Evolutionary conservation across 2,888 invertebrate genomes (phyloP).

Genomic region (Notodonta ziczac): DNA sequence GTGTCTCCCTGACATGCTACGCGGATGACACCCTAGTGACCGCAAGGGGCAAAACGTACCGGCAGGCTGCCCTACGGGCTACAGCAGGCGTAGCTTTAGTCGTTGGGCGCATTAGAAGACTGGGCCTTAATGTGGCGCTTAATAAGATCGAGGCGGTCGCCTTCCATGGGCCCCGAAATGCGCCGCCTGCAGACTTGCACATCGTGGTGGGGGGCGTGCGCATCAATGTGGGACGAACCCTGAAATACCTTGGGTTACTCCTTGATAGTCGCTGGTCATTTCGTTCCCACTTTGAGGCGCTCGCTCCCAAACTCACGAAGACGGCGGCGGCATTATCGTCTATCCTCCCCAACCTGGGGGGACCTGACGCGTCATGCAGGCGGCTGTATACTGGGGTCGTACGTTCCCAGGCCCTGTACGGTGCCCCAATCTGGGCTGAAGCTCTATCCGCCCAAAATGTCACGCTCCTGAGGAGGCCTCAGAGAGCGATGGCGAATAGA

Average conservation of each 20-base stretch:
- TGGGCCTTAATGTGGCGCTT: not conserved
- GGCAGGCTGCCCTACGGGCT: no score
- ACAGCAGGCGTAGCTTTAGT: not conserved
- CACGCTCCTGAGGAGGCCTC: conserved; percentile 7
- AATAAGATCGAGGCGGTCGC: not conserved
- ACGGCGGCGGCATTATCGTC: conserved; percentile 7
- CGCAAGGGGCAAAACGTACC: not conserved
- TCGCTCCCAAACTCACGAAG: conserved; percentile 11
- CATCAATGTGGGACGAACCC: not conserved
- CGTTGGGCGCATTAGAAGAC: not conserved
- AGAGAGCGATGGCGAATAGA: conserved; percentile 8
- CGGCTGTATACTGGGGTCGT: conserved; percentile 11
- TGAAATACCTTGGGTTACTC: conserved; percentile 17
- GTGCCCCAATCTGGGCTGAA: conserved; percentile 16
- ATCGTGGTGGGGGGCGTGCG: conserved; percentile 3
- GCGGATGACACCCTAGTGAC: not conserved
- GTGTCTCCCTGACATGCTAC: not conserved
- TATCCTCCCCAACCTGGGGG: conserved; percentile 13
- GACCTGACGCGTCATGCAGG: not conserved
- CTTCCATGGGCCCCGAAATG: not conserved
- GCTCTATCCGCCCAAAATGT: not conserved
- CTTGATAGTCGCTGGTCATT: conserved; percentile 22
- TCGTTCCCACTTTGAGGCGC: conserved; percentile 8
- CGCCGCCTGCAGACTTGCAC: conserved; percentile 1
- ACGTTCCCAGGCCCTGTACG: conserved; percentile 16